Evolutionary conservation across 2,797 vertebrate species (phyloP).

Genomic region (Sebastolobus alascanus): DNA sequence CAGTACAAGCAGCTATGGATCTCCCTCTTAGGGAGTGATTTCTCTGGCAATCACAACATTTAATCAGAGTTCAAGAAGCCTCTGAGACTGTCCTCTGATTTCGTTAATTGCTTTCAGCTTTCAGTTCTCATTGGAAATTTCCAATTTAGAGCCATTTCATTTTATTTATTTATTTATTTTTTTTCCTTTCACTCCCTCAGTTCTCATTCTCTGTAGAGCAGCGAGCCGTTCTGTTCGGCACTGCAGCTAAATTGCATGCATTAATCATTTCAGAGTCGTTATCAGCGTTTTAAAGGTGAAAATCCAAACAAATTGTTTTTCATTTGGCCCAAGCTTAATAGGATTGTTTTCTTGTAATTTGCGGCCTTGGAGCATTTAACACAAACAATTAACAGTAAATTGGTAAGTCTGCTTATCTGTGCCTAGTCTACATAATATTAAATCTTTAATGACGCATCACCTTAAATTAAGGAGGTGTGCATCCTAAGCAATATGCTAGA

Average conservation of each 20-base stretch:
- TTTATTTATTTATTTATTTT: conserved; percentile 31
- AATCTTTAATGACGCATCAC: conserved; percentile 56
- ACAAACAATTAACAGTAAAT: conserved; percentile 74
- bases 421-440: conserved; percentile 41
- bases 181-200: conserved; percentile 28
- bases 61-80: conserved; percentile 73
- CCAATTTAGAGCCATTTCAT: conserved; percentile 71
- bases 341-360: conserved; percentile 74
- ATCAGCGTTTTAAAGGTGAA: conserved; percentile 79
- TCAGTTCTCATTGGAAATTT: conserved; percentile 71
- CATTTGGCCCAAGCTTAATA: conserved; percentile 68
- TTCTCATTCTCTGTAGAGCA: conserved; percentile 62
- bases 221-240: conserved; percentile 62
- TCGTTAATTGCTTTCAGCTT: conserved; percentile 79
- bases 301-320: conserved; percentile 82
- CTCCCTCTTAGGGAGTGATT: conserved; percentile 47
- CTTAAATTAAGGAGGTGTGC: conserved; percentile 17
- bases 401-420: conserved; percentile 58
- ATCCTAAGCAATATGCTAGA: conserved; percentile 1
- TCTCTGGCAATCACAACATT: conserved; percentile 71
- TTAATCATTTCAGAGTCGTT: conserved; percentile 82
- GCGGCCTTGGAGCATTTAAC: conserved; percentile 67
- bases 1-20: conserved; percentile 57
- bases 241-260: conserved; percentile 75
- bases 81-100: conserved; percentile 64